Evolutionary conservation across 2,113 vertebrate genomes (phyloP), one percentile per base, ranked within the genome.

Genomic region (Coracopsis vasa): DNA sequence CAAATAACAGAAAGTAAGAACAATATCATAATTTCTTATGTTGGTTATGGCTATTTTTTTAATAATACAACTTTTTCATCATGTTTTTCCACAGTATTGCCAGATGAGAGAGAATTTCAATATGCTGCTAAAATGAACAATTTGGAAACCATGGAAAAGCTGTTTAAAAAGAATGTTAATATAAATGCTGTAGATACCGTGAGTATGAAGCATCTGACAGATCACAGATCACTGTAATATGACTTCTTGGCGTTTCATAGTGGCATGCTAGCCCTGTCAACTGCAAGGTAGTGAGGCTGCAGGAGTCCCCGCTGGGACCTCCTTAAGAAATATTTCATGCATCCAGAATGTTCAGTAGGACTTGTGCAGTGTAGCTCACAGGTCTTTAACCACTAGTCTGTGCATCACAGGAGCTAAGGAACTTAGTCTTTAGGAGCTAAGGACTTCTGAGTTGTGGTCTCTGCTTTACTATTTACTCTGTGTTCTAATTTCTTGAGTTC

Each of bases 81-180:
- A 10, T 82, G 6, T 91, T 90, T 97, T 86, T 83, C 80, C 82
- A 71, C 93, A 99, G 99, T 99, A 80, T 97, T 99, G 20, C 97
- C 98, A 47, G 88, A 94, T 64, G 99, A 99, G 95, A 99, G 97
- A 97, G 94, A 97, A 85, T 99, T 98, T 92, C 98, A 99, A 2
- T 90, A 98, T 80, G 99, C 99, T 85, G 98, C 98, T 31, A 99
- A 98, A 97, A 98, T 51, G 80, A 99, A 99, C 81, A 98, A 99
- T 72, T 96, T 99, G 95, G 97, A 98, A n/a, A 97, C 93, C 29
- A 98, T 99, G 98, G 98, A 97, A 77, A 96, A 83, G 23, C 94
- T 97, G 56, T 95, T 98, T 61, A 97, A 85, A 83, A 98, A 92
- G 88, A 98, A 97, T 13, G 91, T 99, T 48, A 98, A 99, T 23